A percentile compares a stretch with the other conserved stretches of the same genome.
Evolutionary conservation across 2,888 invertebrate species (phyloP).

Genomic region (Lissonota sp.): DNA sequence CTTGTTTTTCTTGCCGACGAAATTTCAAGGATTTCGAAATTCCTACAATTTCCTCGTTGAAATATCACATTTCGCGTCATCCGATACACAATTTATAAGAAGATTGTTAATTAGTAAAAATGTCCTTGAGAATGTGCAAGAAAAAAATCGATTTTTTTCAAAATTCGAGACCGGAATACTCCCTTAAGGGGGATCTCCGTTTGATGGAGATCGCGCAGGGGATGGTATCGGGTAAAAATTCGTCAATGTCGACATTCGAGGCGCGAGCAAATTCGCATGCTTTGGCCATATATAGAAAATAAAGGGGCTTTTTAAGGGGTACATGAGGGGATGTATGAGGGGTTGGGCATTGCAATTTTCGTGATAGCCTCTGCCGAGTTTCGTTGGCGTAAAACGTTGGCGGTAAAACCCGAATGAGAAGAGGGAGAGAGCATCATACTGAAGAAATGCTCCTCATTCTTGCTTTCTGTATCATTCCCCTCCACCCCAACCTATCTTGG

Average conservation of each 20-base stretch:
- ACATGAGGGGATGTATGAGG: too few species aligned
- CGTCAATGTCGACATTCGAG: constrained; percentile 49
- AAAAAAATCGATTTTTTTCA: neutral
- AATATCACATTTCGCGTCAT: too few species aligned
- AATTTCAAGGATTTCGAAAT: too few species aligned
- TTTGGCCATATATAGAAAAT: neutral
- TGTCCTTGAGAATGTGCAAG: neutral
- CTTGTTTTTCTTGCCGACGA: too few species aligned
- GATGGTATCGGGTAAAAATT: neutral
- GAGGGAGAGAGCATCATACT: constrained; percentile 25
- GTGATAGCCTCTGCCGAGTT: constrained; percentile 44
- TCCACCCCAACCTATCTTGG: constrained; percentile 14
- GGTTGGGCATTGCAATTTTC: constrained; percentile 52
- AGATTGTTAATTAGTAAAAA: too few species aligned
- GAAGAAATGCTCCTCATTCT: constrained; percentile 50
- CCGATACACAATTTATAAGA: too few species aligned
- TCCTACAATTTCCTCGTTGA: too few species aligned
- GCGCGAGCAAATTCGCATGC: constrained; percentile 34
- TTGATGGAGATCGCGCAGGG: neutral
- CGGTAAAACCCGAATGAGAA: constrained; percentile 41
- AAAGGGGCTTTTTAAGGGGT: neutral
- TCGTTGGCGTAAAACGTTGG: constrained; percentile 39
- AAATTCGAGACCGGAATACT: too few species aligned
- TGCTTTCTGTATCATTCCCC: constrained; percentile 26
- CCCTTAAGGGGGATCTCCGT: neutral